Conservation (phyloP, 1,140 invertebrate genomes). For the Aporrectodea caliginosa region DNA sequence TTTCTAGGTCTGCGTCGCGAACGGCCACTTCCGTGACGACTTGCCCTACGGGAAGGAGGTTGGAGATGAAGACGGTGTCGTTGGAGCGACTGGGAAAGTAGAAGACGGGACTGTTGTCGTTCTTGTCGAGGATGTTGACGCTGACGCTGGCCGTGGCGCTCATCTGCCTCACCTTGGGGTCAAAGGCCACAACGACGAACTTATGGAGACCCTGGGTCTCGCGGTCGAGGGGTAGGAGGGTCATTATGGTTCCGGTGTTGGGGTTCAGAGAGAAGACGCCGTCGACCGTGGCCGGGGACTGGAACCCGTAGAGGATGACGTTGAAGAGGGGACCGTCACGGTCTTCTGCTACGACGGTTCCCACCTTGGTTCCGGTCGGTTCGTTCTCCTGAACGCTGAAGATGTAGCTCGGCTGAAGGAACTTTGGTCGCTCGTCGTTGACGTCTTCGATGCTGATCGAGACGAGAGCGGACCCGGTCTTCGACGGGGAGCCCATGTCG, state of each 20-base stretch:
- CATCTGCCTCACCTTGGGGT: conserved; percentile 10
- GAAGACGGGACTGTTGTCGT: conserved; percentile 27
- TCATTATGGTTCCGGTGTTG: conserved; percentile 27
- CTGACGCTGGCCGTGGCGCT: conserved; percentile 22
- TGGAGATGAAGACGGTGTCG: conserved; percentile 23
- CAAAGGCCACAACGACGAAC: conserved; percentile 17
- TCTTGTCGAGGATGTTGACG: conserved; percentile 25
- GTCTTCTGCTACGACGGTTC: conserved; percentile 75
- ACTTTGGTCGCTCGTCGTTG: conserved; percentile 57
- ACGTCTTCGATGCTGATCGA: conserved; percentile 38
- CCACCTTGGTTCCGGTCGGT: conserved; percentile 67
- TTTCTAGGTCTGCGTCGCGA: conserved; percentile 11
- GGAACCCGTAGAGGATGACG: conserved; percentile 6
- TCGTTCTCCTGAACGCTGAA: conserved; percentile 43
- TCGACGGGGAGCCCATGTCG: conserved; percentile 36
- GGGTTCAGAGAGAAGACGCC: conserved; percentile 15
- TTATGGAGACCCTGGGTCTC: conserved; percentile 22
- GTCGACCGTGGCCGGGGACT: background rate
- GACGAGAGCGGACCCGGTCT: conserved; percentile 37
- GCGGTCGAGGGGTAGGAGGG: conserved; percentile 16
- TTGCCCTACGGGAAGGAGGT: conserved; percentile 13
- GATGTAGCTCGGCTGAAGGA: conserved; percentile 70
- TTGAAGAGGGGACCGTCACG: conserved; percentile 63
- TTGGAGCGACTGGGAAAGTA: conserved; percentile 15
- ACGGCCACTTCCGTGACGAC: conserved; percentile 15